Conservation (phyloP, 1,140 invertebrate genomes). For the Venustaconcha ellipsiformis region DNA sequence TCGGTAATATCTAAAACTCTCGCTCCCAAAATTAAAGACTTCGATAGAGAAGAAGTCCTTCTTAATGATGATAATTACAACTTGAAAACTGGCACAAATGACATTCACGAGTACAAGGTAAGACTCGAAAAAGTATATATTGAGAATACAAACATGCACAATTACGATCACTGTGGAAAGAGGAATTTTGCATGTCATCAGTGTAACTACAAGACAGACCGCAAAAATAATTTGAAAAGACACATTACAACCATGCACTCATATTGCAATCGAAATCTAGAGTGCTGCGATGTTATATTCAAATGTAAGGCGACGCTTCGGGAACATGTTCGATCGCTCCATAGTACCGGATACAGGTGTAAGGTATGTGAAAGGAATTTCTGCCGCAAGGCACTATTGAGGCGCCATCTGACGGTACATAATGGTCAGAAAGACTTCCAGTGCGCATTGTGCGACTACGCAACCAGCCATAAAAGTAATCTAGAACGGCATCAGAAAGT, state of each 20-base stretch:
- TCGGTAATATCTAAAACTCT: too few species aligned
- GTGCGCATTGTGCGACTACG: conserved; percentile 67
- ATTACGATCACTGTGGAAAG: too few species aligned
- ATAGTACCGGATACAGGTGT: conserved; percentile 67
- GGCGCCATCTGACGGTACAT: conserved; percentile 69
- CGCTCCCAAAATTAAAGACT: too few species aligned
- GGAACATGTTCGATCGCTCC: conserved; percentile 63
- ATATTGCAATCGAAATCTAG: conserved; percentile 51
- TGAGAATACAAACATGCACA: too few species aligned
- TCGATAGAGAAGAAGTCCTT: too few species aligned
- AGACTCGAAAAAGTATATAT: too few species aligned
- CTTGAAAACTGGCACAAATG: too few species aligned
- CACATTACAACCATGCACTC: conserved; percentile 70
- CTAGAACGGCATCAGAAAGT: conserved; percentile 68
- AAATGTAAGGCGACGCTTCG: conserved; percentile 65
- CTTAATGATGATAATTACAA: too few species aligned
- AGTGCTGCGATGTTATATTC: conserved; percentile 67
- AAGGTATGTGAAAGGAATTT: conserved; percentile 66
- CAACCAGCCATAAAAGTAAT: conserved; percentile 71
- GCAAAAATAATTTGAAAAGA: conserved; percentile 70
- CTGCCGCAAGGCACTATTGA: conserved; percentile 69
- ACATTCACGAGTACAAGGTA: too few species aligned
- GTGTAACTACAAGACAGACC: conserved; percentile 67
- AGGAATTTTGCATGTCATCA: conserved; percentile 39
- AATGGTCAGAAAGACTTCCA: conserved; percentile 67